phyloP scores from a whole-genome alignment of 2,113 vertebrate genomes.

The Petroica traversi region DNA sequence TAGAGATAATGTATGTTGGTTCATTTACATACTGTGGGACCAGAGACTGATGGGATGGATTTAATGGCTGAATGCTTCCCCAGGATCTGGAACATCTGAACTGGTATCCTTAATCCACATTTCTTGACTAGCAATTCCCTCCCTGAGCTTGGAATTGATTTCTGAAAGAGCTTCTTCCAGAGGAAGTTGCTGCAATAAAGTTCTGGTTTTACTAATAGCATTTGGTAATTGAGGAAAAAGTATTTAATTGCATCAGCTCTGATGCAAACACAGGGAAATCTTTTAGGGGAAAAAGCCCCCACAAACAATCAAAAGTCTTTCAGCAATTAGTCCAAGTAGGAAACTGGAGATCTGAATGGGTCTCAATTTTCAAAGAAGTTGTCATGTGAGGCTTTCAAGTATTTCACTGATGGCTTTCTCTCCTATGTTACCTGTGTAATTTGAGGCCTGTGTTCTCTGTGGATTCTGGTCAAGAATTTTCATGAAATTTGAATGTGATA shows the following conservation, averaged over 20 bases:
- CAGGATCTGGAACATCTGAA: neutral
- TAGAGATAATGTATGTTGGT: neutral
- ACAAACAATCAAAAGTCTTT: neutral
- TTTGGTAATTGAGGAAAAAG: neutral
- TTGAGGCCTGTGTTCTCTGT: neutral
- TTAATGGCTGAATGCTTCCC: neutral
- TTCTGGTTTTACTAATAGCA: neutral
- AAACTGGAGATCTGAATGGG: neutral
- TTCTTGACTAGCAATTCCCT: neutral
- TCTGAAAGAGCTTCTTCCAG: neutral
- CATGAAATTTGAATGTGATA: neutral
- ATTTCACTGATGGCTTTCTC: neutral
- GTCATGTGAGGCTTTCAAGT: neutral
- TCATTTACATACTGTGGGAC: neutral
- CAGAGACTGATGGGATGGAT: neutral
- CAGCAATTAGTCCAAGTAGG: neutral
- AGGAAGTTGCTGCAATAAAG: neutral
- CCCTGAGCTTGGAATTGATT: neutral
- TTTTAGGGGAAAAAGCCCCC: rapidly evolving
- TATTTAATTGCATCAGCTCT: neutral
- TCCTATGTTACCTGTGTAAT: neutral
- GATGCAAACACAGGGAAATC: neutral
- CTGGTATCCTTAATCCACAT: neutral
- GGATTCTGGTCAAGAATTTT: neutral
- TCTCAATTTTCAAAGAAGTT: neutral